Base-by-base conservation (phyloP, 2,888 invertebrate genomes). In the Drosophila antonietae region DNA sequence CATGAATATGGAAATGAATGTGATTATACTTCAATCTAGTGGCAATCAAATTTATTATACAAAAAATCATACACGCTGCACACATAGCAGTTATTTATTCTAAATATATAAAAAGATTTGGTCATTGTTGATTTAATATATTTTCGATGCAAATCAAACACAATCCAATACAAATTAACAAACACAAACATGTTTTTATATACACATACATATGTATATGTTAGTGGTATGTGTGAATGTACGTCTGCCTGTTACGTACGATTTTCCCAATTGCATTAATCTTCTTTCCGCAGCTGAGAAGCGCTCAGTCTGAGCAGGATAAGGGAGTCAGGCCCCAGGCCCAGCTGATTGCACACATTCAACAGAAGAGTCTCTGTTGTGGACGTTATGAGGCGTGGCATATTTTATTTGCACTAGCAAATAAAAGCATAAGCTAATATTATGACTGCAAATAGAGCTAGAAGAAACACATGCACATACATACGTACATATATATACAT, bases 181-280 rank as follows among this genome's bases (percentile, higher is more conserved):
- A 58, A 47, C 46, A 59, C 51, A 55, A 39, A 6, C 20, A 41
- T 41, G 2, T n/a, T 1, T 10, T 18, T 20, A n/a, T 35, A 39
- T 2, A 3, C 3, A 35, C 10, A 3, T 23, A 39, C 4, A 0
- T 20, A 15, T 15, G 23, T 23, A 10, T 53, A 4, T 52, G n/a
- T n/a, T n/a, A n/a, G n/a, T n/a, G n/a, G n/a, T n/a, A n/a, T n/a
- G n/a, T n/a, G n/a, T n/a, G n/a, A n/a, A 10, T 51, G 1, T 23
- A 53, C 5, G 5, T 28, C 0, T 28, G 28, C 28, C 28, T 6
- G 28, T n/a, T 12, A 33, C 65, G 47, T 33, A 35, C 65, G 55
- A 51, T 75, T 80, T 80, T 78, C 81, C 81, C 88, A 86, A 86
- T 86, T 88, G 89, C 78, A 83, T 86, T 84, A 86, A 83, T 88